These are phyloP conservation scores for Oreochromis mossambicus DNA, from an alignment of 2,797 vertebrate genomes.

Conservation along the genomic window DNA sequence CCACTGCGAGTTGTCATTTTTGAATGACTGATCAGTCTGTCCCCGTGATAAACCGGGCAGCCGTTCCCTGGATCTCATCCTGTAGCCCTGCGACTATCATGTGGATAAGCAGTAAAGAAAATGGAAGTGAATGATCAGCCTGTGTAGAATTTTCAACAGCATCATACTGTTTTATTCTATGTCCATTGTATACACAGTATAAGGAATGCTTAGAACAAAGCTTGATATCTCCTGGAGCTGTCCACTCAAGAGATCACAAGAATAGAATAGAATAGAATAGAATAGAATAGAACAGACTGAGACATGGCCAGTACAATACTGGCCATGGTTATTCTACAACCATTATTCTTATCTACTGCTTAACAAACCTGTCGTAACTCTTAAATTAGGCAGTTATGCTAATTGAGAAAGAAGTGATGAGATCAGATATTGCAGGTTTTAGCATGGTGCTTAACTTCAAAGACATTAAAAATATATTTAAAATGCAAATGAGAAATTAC, in stretches of 20 bases:
- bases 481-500: background rate
- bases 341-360: background rate
- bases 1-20: conserved; percentile 64
- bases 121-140: background rate
- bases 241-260: background rate
- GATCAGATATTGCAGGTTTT: conserved; percentile 1
- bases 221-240: background rate
- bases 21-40: conserved; percentile 46
- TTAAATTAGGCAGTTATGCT: background rate
- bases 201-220: background rate
- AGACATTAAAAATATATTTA: background rate
- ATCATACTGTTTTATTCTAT: background rate
- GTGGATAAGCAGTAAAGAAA: background rate
- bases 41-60: background rate
- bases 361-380: conserved; percentile 18
- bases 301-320: background rate
- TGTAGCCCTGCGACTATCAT: background rate
- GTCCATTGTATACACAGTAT: background rate
- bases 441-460: background rate
- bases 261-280: background rate
- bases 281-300: background rate
- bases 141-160: background rate
- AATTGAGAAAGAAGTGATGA: conserved; percentile 9
- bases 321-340: background rate
- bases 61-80: background rate